phyloP scores from a whole-genome alignment of 2,888 invertebrate species.

The Drosophila anomalata region DNA sequence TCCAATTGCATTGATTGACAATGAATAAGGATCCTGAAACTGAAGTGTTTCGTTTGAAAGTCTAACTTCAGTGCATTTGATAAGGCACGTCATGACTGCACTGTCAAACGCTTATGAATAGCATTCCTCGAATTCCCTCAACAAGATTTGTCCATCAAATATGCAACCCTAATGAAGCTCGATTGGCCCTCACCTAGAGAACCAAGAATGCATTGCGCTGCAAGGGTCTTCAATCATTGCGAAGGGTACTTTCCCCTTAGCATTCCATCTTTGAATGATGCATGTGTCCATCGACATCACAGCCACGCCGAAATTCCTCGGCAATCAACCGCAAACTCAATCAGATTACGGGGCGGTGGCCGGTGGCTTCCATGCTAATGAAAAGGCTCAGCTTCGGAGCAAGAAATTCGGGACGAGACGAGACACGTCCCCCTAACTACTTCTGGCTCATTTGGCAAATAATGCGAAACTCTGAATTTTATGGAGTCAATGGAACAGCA shows the following conservation, averaged over 20 bases:
- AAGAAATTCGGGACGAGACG: not conserved
- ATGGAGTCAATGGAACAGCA: slow-evolving; percentile 35
- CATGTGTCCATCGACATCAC: slow-evolving; percentile 49
- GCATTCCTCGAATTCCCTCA: not conserved
- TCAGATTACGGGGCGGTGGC: slow-evolving; percentile 22
- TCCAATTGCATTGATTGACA: not conserved
- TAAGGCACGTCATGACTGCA: not conserved
- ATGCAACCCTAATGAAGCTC: slow-evolving; percentile 31
- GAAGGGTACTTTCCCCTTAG: not conserved
- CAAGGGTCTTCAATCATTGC: slow-evolving; percentile 31
- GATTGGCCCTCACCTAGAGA: slow-evolving; percentile 34
- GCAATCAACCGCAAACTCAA: slow-evolving; percentile 19
- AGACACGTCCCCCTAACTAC: slow-evolving; percentile 43
- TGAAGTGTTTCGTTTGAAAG: no score
- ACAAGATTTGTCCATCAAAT: slow-evolving; percentile 23
- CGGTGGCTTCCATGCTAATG: slow-evolving; percentile 52
- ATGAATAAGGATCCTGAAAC: not conserved
- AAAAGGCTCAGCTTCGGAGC: slow-evolving; percentile 38
- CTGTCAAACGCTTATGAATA: not conserved
- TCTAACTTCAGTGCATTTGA: not conserved
- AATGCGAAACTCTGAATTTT: slow-evolving; percentile 42
- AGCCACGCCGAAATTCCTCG: slow-evolving; percentile 40
- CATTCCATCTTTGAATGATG: slow-evolving; percentile 7
- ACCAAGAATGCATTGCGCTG: slow-evolving; percentile 23
- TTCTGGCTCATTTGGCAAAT: slow-evolving; percentile 61